Percentiles rank a stretch among this genome's conserved stretches.
Evolutionary conservation across 1,140 invertebrate genomes (phyloP).

Genomic region (Aphidius ervi): DNA sequence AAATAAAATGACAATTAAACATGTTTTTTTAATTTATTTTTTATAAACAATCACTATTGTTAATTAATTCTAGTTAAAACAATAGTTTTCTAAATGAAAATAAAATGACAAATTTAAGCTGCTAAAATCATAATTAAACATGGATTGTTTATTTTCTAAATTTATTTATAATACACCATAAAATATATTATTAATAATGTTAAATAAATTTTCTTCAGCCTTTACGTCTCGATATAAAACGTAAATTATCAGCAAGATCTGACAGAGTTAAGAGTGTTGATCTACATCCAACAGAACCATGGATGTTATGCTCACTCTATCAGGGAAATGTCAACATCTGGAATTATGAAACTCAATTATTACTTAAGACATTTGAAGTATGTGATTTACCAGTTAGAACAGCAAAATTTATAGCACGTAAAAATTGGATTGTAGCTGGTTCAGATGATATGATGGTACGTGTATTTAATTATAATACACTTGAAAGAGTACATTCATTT

Average conservation of each 20-base stretch:
- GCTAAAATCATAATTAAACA: too few species aligned
- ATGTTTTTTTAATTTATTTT: too few species aligned
- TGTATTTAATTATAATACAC: constrained; percentile 98
- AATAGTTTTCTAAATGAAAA: too few species aligned
- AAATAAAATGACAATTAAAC: too few species aligned
- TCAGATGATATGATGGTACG: constrained; percentile 95
- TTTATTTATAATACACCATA: too few species aligned
- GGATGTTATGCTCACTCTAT: constrained; percentile 97
- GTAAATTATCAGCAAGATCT: constrained; percentile 92
- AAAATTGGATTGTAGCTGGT: constrained; percentile 98
- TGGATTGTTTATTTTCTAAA: too few species aligned
- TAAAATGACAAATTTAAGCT: too few species aligned
- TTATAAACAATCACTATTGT: too few species aligned
- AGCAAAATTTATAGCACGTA: constrained; percentile 92
- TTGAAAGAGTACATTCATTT: constrained; percentile 92
- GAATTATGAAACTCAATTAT: constrained; percentile 93
- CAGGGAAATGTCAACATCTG: constrained; percentile 99
- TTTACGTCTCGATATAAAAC: constrained; percentile 94
- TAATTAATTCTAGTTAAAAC: too few species aligned
- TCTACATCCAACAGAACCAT: constrained; percentile 94
- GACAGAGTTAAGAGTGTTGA: constrained; percentile 98
- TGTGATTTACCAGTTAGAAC: constrained; percentile 95
- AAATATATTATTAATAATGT: background rate
- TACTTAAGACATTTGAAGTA: constrained; percentile 93
- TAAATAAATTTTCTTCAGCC: constrained; percentile 61